phyloP scores from a whole-genome alignment of 2,888 invertebrate species.

The Venusia cambrica region DNA sequence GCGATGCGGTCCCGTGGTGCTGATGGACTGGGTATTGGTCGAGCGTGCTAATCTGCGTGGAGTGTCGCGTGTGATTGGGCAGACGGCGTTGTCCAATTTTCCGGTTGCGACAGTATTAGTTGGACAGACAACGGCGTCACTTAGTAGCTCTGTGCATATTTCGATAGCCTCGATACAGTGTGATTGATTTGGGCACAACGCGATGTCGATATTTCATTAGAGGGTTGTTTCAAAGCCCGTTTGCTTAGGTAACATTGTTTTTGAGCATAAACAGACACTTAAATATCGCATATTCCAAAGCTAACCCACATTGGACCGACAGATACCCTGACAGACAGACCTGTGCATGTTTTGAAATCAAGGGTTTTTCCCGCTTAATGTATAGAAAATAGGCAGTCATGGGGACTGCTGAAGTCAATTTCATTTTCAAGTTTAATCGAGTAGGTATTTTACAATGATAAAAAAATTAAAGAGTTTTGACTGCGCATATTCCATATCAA shows the following conservation, averaged over 20 bases:
- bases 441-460: too few species aligned
- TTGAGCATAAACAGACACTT: too few species aligned
- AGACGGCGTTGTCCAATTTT: conserved; percentile 76
- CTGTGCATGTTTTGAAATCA: too few species aligned
- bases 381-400: too few species aligned
- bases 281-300: too few species aligned
- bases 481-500: too few species aligned
- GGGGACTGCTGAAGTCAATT: too few species aligned
- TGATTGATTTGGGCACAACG: conserved; percentile 26
- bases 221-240: conserved; percentile 10
- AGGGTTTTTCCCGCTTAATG: too few species aligned
- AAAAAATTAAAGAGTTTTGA: too few species aligned
- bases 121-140: conserved; percentile 61
- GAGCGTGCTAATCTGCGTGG: conserved; percentile 77
- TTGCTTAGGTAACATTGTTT: conserved; percentile 8
- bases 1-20: conserved; percentile 42
- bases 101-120: conserved; percentile 70
- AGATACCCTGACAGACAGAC: too few species aligned
- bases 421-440: too few species aligned
- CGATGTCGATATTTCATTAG: conserved; percentile 22
- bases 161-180: conserved; percentile 36
- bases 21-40: conserved; percentile 57
- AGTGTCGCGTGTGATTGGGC: conserved; percentile 78
- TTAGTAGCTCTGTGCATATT: conserved; percentile 55
- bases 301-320: too few species aligned